Percentiles rank a stretch among this genome's conserved stretches.
Conservation (phyloP, 2,797 vertebrate genomes). For the Chiroxiphia lanceolata region DNA sequence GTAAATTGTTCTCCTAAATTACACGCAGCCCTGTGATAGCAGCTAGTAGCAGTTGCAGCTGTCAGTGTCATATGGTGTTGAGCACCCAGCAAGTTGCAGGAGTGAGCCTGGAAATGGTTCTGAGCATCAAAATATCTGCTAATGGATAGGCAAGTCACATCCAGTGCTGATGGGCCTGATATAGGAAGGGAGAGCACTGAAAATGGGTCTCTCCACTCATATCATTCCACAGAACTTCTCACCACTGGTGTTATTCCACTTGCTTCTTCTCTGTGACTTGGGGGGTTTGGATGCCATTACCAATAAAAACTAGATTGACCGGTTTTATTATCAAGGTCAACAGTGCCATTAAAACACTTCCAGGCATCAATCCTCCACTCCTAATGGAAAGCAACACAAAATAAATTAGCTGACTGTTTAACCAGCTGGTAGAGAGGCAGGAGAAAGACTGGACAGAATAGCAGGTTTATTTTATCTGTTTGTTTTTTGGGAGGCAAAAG, state of each 20-base stretch:
- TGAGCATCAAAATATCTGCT: background rate
- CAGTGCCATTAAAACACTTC: conserved; percentile 21
- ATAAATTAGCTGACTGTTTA: conserved; percentile 38
- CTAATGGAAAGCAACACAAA: conserved; percentile 53
- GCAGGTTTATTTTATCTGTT: background rate
- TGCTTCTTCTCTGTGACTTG: background rate
- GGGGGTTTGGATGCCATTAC: background rate
- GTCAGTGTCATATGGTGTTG: background rate
- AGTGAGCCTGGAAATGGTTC: background rate
- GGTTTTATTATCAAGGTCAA: conserved; percentile 60
- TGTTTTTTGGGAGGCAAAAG: background rate
- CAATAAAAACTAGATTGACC: background rate
- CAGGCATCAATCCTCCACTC: conserved; percentile 24
- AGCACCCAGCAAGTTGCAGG: background rate
- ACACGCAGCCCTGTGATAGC: background rate
- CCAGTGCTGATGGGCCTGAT: background rate
- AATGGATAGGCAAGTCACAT: background rate
- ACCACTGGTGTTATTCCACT: background rate
- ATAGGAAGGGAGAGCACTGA: background rate
- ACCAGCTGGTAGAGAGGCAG: background rate
- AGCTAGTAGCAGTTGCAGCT: conserved; percentile 33
- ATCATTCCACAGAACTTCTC: background rate
- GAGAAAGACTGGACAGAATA: background rate
- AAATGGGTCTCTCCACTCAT: background rate
- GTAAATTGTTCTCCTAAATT: conserved; percentile 51